Conservation (phyloP, 2,113 vertebrate species). For the Oncorhynchus tshawytscha region DNA sequence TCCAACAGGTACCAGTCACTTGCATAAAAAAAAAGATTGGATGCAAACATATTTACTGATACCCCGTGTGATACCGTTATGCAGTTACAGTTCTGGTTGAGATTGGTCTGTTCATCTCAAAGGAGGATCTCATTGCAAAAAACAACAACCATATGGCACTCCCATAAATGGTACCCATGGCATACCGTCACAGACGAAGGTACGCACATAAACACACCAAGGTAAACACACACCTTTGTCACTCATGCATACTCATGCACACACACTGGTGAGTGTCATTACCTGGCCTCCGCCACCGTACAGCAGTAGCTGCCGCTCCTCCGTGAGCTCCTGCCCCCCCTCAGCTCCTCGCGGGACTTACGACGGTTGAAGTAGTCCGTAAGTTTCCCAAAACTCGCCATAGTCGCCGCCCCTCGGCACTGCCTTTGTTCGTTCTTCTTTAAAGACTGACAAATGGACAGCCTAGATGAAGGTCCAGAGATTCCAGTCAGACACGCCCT, state of each 20-base stretch:
- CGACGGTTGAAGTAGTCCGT: constrained; percentile 89
- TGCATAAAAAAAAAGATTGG: too few species aligned
- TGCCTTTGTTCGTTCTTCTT: not conserved
- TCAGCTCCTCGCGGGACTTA: constrained; percentile 86
- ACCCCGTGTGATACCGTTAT: too few species aligned
- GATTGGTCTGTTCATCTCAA: too few species aligned
- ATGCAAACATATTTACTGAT: too few species aligned
- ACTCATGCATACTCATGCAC: constrained; percentile 42
- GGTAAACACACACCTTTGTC: not conserved
- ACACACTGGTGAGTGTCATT: constrained; percentile 41
- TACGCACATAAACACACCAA: not conserved
- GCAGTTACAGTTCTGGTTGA: too few species aligned
- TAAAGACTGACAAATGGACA: not conserved
- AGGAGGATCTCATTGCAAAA: too few species aligned
- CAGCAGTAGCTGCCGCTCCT: constrained; percentile 87
- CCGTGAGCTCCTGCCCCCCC: constrained; percentile 70
- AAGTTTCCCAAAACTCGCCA: constrained; percentile 91
- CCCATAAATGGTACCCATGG: not conserved
- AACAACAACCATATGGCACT: too few species aligned
- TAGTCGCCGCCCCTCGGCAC: constrained; percentile 40
- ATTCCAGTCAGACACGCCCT: not conserved
- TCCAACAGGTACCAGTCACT: too few species aligned
- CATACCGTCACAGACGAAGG: not conserved
- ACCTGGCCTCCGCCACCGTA: constrained; percentile 87
- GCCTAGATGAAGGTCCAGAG: not conserved